Base-by-base conservation (phyloP, 30 jellyfish, hydroid and myxozoan genomes). In the Hydractinia symbiolongicarpus region DNA sequence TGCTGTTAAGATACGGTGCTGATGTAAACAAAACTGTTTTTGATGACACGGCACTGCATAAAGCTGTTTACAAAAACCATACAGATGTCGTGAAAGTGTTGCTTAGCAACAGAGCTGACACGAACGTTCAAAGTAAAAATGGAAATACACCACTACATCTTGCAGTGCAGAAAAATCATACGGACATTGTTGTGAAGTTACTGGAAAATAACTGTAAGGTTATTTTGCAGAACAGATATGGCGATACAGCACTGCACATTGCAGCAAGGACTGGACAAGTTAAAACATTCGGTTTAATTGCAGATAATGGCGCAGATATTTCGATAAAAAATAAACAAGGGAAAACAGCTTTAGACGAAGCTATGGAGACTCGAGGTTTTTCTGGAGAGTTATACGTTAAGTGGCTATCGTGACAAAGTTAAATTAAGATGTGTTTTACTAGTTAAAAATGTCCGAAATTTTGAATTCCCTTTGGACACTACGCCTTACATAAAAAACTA, bases 281-380 rank as follows among this genome's bases (percentile, higher is more conserved):
- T n/a, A 4, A 7, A 7, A 13, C 40, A n/a, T 64, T 64, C 40
- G 52, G 74, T 13, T 64, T 44, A 7, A 51, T 64, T 6, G 40
- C 40, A 51, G 74, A 64, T n/a, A 64, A 64, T 4, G 74, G 74
- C 16, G 9, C 19, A 44, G 74, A 64, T 64, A 64, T 64, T n/a
- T 6, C 74, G 52, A 64, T 64, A 7, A 64, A 64, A 64, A 64
- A 64, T 64, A 64, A 64, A 64, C 52, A 64, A 44, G 74, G 74
- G 52, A 64, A 13, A 64, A 64, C 74, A 13, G 74, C 74, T 6
- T 64, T n/a, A n/a, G 74, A 64, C 74, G 74, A 64, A 51, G 74
- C 74, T 6, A 51, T 64, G 7, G 40, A 64, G 40, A n/a, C 52
- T 64, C 17, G 52, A 7, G 74, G 74, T 1, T 64, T 64, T 64